Percentiles rank a stretch among this genome's conserved stretches.
These are phyloP conservation scores for mouse (Mus musculus) DNA, from an alignment of 2,113 vertebrate species.

Conservation along the genomic window GRCm39 chr11:30240501-30241000, in stretches of 20 bases:
- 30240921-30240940: background rate
- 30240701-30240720: background rate
- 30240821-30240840: background rate
- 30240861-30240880: background rate
- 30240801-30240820: background rate
- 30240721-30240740: constrained; percentile 28
- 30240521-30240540: background rate
- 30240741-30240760: constrained; percentile 35
- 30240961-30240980: background rate
- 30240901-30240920: background rate
- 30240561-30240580: background rate
- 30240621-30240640: background rate
- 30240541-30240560: constrained; percentile 8
- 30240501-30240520: constrained; percentile 10
- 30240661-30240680: background rate
- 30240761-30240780: background rate
- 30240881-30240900: background rate
- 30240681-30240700: background rate
- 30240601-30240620: background rate
- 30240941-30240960: background rate
- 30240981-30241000: background rate
- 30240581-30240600: background rate
- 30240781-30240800: background rate
- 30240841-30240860: background rate
- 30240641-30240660: background rate